These are phyloP conservation scores for Eurytoma californica DNA, from an alignment of 2,888 invertebrate species.

Conservation along the genomic window DNA sequence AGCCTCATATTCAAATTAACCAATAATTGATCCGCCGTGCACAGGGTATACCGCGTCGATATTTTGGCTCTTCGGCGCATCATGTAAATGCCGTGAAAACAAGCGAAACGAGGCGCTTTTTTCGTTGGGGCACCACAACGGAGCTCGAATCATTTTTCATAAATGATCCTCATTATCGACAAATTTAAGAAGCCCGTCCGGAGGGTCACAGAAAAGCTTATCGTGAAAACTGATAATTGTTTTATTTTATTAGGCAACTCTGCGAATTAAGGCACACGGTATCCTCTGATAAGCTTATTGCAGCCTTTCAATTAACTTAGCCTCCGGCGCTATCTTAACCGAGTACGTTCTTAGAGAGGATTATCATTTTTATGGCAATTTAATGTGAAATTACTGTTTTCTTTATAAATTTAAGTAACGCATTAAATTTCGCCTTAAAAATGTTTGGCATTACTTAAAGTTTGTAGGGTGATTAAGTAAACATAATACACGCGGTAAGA, in stretches of 20 bases:
- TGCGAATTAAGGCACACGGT: conserved; percentile 15
- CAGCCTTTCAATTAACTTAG: no score
- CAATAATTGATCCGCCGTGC: conserved; percentile 73
- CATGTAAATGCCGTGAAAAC: conserved; percentile 73
- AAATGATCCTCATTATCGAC: conserved; percentile 54
- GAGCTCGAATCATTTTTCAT: conserved; percentile 54
- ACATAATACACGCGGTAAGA: conserved; percentile 18
- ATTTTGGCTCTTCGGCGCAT: conserved; percentile 66
- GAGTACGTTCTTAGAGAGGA: no score
- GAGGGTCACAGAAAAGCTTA: conserved; percentile 8
- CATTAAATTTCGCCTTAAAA: background rate
- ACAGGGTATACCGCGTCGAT: conserved; percentile 52
- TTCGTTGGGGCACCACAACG: conserved; percentile 22
- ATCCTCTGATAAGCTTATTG: conserved; percentile 41
- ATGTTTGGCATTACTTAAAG: conserved; percentile 23
- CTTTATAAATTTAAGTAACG: conserved; percentile 33
- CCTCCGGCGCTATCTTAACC: no score
- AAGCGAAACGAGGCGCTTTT: conserved; percentile 63
- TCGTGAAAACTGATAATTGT: conserved; percentile 11
- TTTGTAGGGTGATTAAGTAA: conserved; percentile 40
- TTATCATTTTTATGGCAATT: conserved; percentile 7
- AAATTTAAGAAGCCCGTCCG: conserved; percentile 28
- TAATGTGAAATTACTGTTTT: conserved; percentile 33
- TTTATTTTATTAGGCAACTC: conserved; percentile 41
- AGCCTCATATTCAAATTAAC: conserved; percentile 74